These are phyloP conservation scores for Gastrophryne carolinensis DNA, from an alignment of 2,797 vertebrate genomes.

Conservation along the genomic window DNA sequence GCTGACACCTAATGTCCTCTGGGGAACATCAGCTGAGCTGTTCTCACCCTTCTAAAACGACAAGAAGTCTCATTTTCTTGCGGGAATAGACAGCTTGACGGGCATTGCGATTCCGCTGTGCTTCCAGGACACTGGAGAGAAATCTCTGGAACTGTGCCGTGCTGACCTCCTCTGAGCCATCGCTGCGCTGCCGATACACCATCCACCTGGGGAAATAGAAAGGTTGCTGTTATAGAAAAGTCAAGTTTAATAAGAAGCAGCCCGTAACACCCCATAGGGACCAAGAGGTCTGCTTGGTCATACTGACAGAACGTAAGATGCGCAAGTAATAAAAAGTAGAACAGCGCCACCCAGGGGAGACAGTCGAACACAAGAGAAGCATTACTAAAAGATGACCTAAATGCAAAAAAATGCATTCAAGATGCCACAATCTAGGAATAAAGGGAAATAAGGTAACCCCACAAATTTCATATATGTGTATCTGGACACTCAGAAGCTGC, in stretches of 20 bases:
- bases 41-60: constrained; percentile 87
- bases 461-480: no score
- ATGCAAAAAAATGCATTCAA: no score
- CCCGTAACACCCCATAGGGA: neutral
- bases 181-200: constrained; percentile 79
- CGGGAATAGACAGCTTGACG: constrained; percentile 57
- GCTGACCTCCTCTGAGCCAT: constrained; percentile 80
- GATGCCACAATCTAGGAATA: no score
- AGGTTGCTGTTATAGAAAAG: neutral
- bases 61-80: constrained; percentile 73
- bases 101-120: constrained; percentile 66
- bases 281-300: neutral
- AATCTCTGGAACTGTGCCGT: constrained; percentile 85
- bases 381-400: no score
- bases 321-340: neutral
- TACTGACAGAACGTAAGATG: neutral
- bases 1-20: no score
- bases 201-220: constrained; percentile 76
- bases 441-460: no score
- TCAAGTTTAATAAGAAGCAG: neutral
- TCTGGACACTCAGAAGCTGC: no score
- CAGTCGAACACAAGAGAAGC: neutral
- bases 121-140: constrained; percentile 78
- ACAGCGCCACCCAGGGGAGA: neutral
- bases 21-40: neutral